phyloP scores from a whole-genome alignment of 2,113 vertebrate species.

The Hydrolagus affinis region DNA sequence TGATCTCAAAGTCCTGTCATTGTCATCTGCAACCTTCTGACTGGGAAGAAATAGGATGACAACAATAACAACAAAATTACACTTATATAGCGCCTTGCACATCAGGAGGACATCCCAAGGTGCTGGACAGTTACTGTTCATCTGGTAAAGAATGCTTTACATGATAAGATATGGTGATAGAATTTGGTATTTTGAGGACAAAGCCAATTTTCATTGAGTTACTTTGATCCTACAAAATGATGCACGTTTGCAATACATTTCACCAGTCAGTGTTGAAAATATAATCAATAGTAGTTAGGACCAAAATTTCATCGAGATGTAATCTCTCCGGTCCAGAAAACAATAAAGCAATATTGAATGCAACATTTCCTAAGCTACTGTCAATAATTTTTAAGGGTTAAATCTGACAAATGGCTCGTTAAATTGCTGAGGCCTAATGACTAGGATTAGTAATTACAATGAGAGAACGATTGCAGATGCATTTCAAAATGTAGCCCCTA shows the following conservation, averaged over 20 bases:
- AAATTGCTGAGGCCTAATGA: conserved; percentile 14
- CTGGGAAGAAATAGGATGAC: no score
- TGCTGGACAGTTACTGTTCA: no score
- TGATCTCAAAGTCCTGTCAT: no score
- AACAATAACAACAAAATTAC: no score
- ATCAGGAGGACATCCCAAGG: no score
- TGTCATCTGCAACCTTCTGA: no score
- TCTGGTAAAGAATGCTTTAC: no score
- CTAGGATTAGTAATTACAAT: conserved; percentile 6
- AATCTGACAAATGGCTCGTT: neutral
- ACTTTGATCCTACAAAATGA: neutral
- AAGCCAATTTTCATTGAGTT: neutral
- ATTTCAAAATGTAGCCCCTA: conserved; percentile 17
- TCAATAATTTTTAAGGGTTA: neutral
- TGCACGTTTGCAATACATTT: neutral
- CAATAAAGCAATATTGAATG: no score
- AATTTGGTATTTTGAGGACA: neutral
- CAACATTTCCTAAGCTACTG: neutral
- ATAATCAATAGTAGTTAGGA: neutral
- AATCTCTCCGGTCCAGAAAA: neutral
- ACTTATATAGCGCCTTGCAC: no score
- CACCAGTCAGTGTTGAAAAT: neutral
- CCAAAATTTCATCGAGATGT: neutral
- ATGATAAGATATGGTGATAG: neutral
- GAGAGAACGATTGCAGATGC: conserved; percentile 4